phyloP scores from a whole-genome alignment of 2,888 invertebrate species.

The Tryphoninae sp. region DNA sequence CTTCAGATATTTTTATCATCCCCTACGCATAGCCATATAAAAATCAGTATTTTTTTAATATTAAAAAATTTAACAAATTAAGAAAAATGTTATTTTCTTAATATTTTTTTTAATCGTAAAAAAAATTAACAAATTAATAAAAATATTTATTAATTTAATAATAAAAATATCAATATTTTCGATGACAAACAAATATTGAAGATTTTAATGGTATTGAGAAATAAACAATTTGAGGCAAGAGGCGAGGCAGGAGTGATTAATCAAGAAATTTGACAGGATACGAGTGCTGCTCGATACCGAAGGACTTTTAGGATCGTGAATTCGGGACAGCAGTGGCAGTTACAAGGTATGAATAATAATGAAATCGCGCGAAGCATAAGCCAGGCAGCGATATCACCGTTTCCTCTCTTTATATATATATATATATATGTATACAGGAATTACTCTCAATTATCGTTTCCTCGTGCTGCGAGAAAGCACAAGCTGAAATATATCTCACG shows the following conservation, averaged over 20 bases:
- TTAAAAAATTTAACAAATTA: no score
- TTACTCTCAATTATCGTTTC: constrained; percentile 62
- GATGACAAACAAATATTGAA: not conserved
- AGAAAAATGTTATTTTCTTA: no score
- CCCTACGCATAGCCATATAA: not conserved
- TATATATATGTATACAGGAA: constrained; percentile 31
- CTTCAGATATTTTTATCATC: constrained; percentile 28
- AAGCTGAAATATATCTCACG: not conserved
- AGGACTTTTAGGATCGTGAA: constrained; percentile 44
- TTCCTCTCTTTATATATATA: constrained; percentile 54
- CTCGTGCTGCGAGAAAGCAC: constrained; percentile 51
- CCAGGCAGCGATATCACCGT: constrained; percentile 57
- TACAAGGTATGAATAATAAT: constrained; percentile 53
- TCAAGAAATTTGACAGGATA: constrained; percentile 36
- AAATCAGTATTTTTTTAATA: not conserved
- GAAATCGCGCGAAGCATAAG: constrained; percentile 47
- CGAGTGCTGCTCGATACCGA: constrained; percentile 30
- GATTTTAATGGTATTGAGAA: not conserved
- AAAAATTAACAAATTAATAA: not conserved
- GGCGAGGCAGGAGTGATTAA: constrained; percentile 48
- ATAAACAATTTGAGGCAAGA: not conserved
- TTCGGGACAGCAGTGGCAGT: constrained; percentile 21
- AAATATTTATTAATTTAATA: not conserved
- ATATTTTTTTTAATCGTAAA: no score
- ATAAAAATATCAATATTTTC: not conserved